Conservation (phyloP, 2,797 vertebrate species). For the Halcyon chelicuti region DNA sequence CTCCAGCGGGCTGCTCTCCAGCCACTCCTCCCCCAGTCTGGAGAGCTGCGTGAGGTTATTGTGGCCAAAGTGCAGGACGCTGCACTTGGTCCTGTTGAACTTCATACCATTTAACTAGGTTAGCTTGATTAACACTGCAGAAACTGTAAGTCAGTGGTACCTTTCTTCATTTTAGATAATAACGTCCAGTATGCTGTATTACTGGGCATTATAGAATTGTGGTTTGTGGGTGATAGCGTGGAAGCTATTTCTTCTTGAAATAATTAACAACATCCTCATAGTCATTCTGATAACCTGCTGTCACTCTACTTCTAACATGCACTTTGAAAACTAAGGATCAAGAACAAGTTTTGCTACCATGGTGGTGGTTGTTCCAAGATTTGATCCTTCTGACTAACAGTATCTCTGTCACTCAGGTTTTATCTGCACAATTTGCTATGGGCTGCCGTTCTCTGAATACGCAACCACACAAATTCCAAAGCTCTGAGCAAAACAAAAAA, state of each 20-base stretch:
- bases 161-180: constrained; percentile 18
- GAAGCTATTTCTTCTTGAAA: constrained; percentile 9
- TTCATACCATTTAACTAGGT: not conserved
- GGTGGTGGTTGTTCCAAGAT: not conserved
- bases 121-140: not conserved
- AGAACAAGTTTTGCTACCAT: not conserved
- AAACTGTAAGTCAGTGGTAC: not conserved
- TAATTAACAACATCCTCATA: constrained; percentile 35
- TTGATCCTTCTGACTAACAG: not conserved
- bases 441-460: not conserved
- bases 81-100: no score
- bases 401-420: not conserved
- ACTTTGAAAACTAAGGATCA: not conserved
- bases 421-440: not conserved
- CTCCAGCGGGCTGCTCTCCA: no score
- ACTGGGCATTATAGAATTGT: constrained; percentile 31
- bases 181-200: not conserved
- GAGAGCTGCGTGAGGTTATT: no score
- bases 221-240: constrained; percentile 35
- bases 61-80: no score
- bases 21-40: no score
- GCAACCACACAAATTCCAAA: not conserved
- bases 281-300: not conserved
- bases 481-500: not conserved
- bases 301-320: not conserved